Base-by-base conservation (phyloP, 2,888 invertebrate genomes). In the Busseola fusca region DNA sequence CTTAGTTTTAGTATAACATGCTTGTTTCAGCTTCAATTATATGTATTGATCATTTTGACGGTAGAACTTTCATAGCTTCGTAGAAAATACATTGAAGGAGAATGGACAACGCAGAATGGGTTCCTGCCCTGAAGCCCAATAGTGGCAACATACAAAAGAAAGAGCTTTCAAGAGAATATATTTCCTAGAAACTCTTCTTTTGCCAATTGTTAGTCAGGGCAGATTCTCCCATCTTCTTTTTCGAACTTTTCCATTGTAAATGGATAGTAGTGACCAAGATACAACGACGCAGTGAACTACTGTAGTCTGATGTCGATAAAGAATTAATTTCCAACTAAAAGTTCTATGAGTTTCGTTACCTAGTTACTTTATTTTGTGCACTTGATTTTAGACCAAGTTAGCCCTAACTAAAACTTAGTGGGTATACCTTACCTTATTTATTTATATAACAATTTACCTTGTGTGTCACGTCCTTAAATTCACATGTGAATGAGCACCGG, bases 401-500 rank as follows among this genome's bases (percentile, higher is more conserved):
- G n/a, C 62, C 37, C 71, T 25, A 18, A 45, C 30, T 62, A 45
- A 62, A 64, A 76, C 73, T 27, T 10, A 45, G 48, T 59, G 42
- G n/a, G 57, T 45, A 57, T 12, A 45, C n/a, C n/a, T 18, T 16
- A 40, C n/a, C n/a, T n/a, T n/a, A n/a, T n/a, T n/a, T n/a, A n/a
- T n/a, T n/a, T n/a, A n/a, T n/a, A n/a, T n/a, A n/a, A n/a, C n/a
- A n/a, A n/a, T n/a, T n/a, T n/a, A n/a, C 42, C 40, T 57, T 48
- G 48, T 58, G 62, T 69, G 74, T 79, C 74, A 69, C n/a, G n/a
- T n/a, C 69, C 74, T 70, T 78, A 59, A 66, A 30, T 78, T 65
- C 16, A 64, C 70, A 21, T 48, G 18, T 57, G 69, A 70, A 14
- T 7, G 75, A 56, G 27, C 79, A 79, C 80, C 79, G n/a, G n/a